phyloP scores from a whole-genome alignment of 2,113 vertebrate species.

The Aspidoscelis tigris region DNA sequence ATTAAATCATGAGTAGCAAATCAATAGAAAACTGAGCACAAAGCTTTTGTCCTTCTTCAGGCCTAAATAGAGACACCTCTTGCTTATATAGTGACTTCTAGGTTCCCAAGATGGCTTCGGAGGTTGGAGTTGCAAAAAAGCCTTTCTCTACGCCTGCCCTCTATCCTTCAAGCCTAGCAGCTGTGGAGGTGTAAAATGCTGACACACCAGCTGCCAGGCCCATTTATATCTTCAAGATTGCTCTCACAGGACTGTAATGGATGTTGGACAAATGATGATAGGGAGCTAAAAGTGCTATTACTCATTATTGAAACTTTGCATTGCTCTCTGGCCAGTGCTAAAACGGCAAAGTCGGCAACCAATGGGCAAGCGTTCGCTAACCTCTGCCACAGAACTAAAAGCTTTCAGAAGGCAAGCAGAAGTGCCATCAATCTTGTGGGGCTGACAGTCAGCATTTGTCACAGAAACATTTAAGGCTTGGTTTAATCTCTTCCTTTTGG shows the following conservation, averaged over 20 bases:
- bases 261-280: constrained; percentile 78
- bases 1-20: too few relatives aligned
- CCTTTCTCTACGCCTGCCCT: neutral
- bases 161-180: constrained; percentile 22
- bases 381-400: constrained; percentile 80
- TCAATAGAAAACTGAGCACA: neutral
- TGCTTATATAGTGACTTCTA: neutral
- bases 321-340: constrained; percentile 67
- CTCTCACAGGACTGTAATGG: constrained; percentile 77
- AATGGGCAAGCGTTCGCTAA: constrained; percentile 62
- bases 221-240: constrained; percentile 67
- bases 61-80: neutral
- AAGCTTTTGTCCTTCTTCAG: fast-evolving
- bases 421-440: constrained; percentile 76
- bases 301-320: constrained; percentile 70
- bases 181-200: constrained; percentile 71
- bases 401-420: constrained; percentile 74
- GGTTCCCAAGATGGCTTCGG: neutral
- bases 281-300: constrained; percentile 75
- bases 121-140: neutral
- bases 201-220: constrained; percentile 73
- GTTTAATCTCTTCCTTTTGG: constrained; percentile 76
- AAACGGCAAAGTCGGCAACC: constrained; percentile 62
- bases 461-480: constrained; percentile 76
- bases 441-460: constrained; percentile 77